Evolutionary conservation across 2,888 invertebrate species (phyloP), one percentile per base, ranked within the genome.

Genomic region (Machimus atricapillus): DNA sequence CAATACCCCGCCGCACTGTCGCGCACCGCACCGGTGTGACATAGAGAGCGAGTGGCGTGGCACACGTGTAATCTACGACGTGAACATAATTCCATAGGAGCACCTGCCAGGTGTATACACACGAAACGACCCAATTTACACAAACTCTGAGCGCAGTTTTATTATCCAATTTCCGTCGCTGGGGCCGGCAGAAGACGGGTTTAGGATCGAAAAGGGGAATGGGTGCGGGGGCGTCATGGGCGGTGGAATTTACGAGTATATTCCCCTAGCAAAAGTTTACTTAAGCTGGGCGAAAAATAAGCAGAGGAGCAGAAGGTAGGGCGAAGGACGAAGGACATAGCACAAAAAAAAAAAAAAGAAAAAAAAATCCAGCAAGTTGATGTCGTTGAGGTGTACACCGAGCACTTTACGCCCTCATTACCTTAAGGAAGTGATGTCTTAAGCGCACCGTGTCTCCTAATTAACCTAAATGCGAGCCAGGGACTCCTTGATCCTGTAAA

Each of bases 151-250:
- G 66, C 58, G 46, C 58, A 83, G 66, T 83, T 83, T 83, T 83
- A 83, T 83, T 83, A 83, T 73, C 83, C 83, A 83, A 83, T 83
- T 83, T 83, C 83, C 83, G 83, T 83, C 83, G 58, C 31, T 27
- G 46, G 52, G 34, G 83, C 27, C 37, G 73, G 66, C 14, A 56
- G 27, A 19, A 14, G 3, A 34, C 58, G 31, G n/a, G 34, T 23
- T 46, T 46, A 46, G 43, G 46, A 52, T 43, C 19, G 56, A 56
- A n/a, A n/a, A 23, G 37, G 19, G 46, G 14, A 12, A n/a, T n/a
- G 16, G 8, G 34, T 34, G n/a, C 43, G 19, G 56, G 23, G 58
- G 23, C 8, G 8, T 8, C 23, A 3, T 19, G 23, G 14, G 66
- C 14, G 66, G 19, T 23, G 27, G 52, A 81, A 81, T 81, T 81